Evolutionary conservation across 1,140 invertebrate genomes (phyloP), one percentile per base, ranked within the genome.

Genomic region (Wiebesia pumilae): DNA sequence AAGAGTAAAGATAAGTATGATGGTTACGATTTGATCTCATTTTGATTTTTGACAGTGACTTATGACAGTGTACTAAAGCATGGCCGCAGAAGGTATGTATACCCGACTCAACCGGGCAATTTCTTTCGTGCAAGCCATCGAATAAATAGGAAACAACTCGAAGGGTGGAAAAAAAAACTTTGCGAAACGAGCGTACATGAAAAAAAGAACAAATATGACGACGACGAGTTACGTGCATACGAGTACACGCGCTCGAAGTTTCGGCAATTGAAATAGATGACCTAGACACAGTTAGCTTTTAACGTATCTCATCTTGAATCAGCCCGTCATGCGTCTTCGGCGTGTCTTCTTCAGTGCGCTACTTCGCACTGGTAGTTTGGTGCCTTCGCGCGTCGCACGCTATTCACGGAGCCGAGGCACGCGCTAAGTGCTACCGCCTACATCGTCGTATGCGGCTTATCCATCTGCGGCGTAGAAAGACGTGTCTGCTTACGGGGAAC

Each of bases 251-350:
- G 85, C 81, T 80, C 35, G 38, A 35, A 67, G 21, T 69, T 30
- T 16, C 27, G n/a, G 33, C 62, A 51, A 80, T 86, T 38, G 83
- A 90, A 91, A 91, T 91, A 91, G 89, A 90, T 85, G 90, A 87
- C 90, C 90, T 91, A 91, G 91, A 89, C 89, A 90, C 85, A 89
- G 84, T 90, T 91, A 88, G 88, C 88, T 81, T 87, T 71, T 86
- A 73, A n/a, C 33, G 73, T 27, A 47, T 73, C 24, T 51, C 43
- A 33, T 30, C 58, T 38, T 62, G 40, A 27, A 19, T 6, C 40
- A 33, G 54, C 51, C 21, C 51, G n/a, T 54, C 58, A 3, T 14
- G 33, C 10, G 35, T 9, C 73, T 24, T 1, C 73, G 38, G 38
- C 24, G 47, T 27, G 3, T 27, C 38, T 7, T 6, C n/a, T 16